These are phyloP conservation scores for Poecile atricapillus DNA, from an alignment of 2,113 vertebrate species.

Conservation along the genomic window DNA sequence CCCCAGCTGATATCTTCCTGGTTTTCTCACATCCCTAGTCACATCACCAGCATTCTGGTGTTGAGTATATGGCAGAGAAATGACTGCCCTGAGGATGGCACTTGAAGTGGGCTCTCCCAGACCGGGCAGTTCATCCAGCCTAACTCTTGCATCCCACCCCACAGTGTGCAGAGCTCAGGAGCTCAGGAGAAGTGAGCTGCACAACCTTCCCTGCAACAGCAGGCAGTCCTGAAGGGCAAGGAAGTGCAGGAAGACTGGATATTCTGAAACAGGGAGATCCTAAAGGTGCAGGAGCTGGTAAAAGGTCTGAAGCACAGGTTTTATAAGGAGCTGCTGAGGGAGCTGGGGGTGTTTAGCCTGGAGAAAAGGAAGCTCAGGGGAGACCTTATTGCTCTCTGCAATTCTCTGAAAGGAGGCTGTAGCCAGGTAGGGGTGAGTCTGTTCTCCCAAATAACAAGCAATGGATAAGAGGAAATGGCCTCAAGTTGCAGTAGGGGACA, in stretches of 20 bases:
- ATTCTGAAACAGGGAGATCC: neutral
- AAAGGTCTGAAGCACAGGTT: neutral
- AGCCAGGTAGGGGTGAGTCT: neutral
- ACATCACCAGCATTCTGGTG: neutral
- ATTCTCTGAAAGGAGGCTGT: neutral
- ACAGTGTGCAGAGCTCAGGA: neutral
- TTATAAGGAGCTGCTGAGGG: neutral
- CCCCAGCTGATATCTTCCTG: neutral
- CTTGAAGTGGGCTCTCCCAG: neutral
- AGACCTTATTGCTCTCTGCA: neutral
- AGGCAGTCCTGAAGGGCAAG: neutral
- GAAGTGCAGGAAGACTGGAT: neutral
- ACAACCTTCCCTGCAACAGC: neutral
- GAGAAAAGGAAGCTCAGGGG: neutral
- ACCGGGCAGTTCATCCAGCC: neutral
- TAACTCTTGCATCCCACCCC: neutral
- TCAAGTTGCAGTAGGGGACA: neutral
- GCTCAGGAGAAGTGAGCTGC: neutral
- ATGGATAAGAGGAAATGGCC: neutral
- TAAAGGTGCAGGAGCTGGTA: neutral
- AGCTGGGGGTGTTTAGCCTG: neutral
- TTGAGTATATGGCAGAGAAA: neutral
- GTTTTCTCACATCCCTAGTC: neutral
- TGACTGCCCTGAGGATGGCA: neutral
- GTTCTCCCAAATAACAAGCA: neutral